These are phyloP conservation scores for Papilio machaon DNA, from an alignment of 1,140 invertebrate genomes.

Conservation along the genomic window DNA sequence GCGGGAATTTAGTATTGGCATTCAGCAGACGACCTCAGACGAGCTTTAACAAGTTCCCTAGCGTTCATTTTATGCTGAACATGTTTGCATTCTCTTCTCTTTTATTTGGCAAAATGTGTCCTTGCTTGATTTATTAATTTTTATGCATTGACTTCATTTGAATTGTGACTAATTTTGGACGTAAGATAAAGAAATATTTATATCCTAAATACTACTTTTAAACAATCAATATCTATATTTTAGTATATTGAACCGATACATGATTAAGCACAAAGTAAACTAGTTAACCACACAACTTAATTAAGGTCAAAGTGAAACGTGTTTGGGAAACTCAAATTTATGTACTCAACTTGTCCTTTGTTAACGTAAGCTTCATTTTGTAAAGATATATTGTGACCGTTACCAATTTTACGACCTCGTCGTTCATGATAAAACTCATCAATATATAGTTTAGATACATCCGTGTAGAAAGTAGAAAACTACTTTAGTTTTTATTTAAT, in stretches of 20 bases:
- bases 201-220: background rate
- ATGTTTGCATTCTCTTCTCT: background rate
- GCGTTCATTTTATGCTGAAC: background rate
- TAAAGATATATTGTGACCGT: background rate
- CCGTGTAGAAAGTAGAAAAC: background rate
- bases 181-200: background rate
- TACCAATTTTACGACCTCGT: constrained; percentile 14
- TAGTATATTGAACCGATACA: background rate
- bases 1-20: background rate
- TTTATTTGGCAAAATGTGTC: background rate
- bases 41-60: background rate
- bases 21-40: background rate
- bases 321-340: constrained; percentile 9
- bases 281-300: background rate
- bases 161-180: too few relatives aligned
- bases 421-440: background rate
- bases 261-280: constrained; percentile 5
- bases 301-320: constrained; percentile 14
- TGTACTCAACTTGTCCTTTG: constrained; percentile 17
- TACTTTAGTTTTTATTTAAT: background rate
- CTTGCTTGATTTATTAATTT: background rate
- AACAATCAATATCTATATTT: background rate
- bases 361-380: constrained; percentile 6
- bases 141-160: too few relatives aligned
- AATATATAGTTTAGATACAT: background rate